Conservation (phyloP, 2,888 invertebrate genomes). For the Acanthosepion esculentum region DNA sequence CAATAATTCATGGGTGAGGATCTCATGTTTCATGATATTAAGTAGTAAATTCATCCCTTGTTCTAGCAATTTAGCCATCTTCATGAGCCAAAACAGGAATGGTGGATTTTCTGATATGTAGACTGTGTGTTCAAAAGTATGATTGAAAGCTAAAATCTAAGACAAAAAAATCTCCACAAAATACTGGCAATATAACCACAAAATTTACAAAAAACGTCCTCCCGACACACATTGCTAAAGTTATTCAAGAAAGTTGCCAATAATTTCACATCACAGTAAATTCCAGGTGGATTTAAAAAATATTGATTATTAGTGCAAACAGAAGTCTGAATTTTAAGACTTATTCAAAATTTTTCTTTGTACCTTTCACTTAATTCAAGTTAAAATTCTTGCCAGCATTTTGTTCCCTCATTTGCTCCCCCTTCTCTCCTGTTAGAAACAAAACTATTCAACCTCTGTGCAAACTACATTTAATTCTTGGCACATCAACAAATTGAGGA, state of each 20-base stretch:
- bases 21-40: no score
- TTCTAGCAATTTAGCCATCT: no score
- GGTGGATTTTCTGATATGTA: no score
- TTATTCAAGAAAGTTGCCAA: neutral
- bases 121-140: no score
- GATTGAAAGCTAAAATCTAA: no score
- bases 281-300: neutral
- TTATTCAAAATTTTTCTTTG: conserved; percentile 13
- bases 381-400: conserved; percentile 18
- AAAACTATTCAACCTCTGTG: neutral
- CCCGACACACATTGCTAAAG: neutral
- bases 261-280: neutral
- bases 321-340: neutral
- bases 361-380: neutral
- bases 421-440: neutral
- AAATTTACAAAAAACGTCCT: neutral
- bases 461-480: neutral
- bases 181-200: neutral
- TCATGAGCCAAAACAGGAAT: no score
- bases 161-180: neutral
- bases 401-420: neutral
- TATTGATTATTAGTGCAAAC: neutral
- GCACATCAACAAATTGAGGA: neutral
- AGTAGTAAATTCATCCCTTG: no score
- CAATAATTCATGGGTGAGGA: no score